Evolutionary conservation across 1,140 invertebrate species (phyloP).

Genomic region (Leptoteleia sp.): DNA sequence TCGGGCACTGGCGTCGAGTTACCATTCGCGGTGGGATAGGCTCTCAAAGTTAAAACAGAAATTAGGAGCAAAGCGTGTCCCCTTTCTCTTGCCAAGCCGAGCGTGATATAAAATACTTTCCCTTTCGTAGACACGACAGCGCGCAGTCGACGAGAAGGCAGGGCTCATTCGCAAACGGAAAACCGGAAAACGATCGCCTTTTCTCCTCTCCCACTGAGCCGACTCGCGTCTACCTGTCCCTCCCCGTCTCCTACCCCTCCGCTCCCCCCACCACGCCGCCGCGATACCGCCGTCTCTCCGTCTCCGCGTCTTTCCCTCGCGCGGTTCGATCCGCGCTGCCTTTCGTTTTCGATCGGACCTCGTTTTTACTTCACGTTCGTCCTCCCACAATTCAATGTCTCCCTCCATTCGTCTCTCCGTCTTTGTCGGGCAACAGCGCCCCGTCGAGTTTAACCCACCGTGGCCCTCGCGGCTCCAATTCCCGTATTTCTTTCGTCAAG

Average conservation of each 20-base stretch:
- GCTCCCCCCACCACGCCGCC: conserved; percentile 18
- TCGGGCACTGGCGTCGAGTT: conserved; percentile 67
- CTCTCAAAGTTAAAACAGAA: conserved; percentile 78
- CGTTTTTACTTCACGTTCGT: conserved; percentile 41
- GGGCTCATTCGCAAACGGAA: conserved; percentile 72
- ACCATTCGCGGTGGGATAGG: conserved; percentile 69
- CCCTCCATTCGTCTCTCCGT: conserved; percentile 26
- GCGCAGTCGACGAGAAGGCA: conserved; percentile 57
- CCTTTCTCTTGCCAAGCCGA: no score
- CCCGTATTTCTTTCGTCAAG: conserved; percentile 45
- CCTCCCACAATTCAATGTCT: conserved; percentile 54
- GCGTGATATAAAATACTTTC: no score
- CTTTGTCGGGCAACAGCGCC: conserved; percentile 24
- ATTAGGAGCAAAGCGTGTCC: no score
- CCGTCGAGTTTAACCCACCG: conserved; percentile 44
- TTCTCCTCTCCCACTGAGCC: conserved; percentile 62
- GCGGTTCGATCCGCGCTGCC: conserved; percentile 45
- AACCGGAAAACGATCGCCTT: conserved; percentile 78
- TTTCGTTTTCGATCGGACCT: conserved; percentile 54
- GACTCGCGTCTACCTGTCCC: conserved; percentile 51
- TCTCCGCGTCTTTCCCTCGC: conserved; percentile 40
- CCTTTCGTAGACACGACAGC: conserved; percentile 74
- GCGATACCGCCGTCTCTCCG: conserved; percentile 12
- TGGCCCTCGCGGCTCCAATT: conserved; percentile 33
- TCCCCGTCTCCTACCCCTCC: no score